A percentile compares a stretch with the other conserved stretches of the same genome.
phyloP scores from a whole-genome alignment of 1,140 invertebrate species.

The Drosophila ogumai region DNA sequence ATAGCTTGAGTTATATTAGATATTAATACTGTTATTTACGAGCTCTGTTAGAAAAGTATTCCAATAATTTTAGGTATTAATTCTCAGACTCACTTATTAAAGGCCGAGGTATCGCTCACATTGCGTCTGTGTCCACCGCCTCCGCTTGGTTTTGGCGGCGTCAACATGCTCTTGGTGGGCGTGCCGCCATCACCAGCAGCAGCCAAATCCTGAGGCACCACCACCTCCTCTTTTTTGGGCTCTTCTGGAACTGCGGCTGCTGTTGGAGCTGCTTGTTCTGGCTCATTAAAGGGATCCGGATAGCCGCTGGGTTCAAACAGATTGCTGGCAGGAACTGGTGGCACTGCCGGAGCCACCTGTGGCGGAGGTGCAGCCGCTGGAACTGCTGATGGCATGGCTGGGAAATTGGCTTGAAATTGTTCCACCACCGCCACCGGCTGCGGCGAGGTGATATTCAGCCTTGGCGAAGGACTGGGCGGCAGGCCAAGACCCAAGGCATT shows the following conservation, averaged over 20 bases:
- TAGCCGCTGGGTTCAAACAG: conserved; percentile 86
- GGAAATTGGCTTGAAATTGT: conserved; percentile 84
- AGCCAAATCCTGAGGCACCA: conserved; percentile 27
- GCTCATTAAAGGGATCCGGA: conserved; percentile 88
- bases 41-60: background rate
- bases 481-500: conserved; percentile 85
- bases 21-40: background rate
- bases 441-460: conserved; percentile 82
- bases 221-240: conserved; percentile 27
- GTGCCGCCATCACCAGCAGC: conserved; percentile 30
- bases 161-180: conserved; percentile 85
- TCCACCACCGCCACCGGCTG: conserved; percentile 80
- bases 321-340: conserved; percentile 55
- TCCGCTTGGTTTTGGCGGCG: conserved; percentile 68
- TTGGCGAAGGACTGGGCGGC: conserved; percentile 85
- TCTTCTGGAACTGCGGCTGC: conserved; percentile 30
- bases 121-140: conserved; percentile 89
- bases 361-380: conserved; percentile 51
- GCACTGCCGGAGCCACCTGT: conserved; percentile 58
- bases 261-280: conserved; percentile 18
- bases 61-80: background rate
- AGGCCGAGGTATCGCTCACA: conserved; percentile 94
- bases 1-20: rapidly evolving
- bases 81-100: conserved; percentile 89
- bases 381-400: conserved; percentile 70